A percentile compares a stretch with the other conserved stretches of the same genome.
phyloP scores from a whole-genome alignment of 2,797 vertebrate genomes.

The Micropoecilia bifurca region DNA sequence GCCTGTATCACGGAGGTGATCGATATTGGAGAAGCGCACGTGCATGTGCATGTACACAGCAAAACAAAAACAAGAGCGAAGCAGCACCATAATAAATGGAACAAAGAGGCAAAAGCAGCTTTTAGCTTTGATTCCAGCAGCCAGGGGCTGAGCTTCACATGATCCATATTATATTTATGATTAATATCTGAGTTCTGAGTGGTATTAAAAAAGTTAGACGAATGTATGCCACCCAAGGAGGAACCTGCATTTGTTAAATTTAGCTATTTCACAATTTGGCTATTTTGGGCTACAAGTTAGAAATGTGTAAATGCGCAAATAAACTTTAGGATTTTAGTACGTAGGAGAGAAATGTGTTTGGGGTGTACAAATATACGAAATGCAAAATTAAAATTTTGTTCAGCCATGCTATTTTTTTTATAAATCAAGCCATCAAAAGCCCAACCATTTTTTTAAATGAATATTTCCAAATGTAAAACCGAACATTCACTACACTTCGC shows the following conservation, averaged over 20 bases:
- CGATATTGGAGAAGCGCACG: constrained; percentile 22
- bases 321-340: not conserved
- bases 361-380: not conserved
- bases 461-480: not conserved
- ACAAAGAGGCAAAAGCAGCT: not conserved
- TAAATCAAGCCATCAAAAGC: not conserved
- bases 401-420: not conserved
- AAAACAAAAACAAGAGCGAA: constrained; percentile 63
- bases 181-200: not conserved
- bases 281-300: not conserved
- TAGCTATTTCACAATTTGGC: not conserved
- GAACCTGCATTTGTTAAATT: not conserved
- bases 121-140: not conserved
- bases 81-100: not conserved
- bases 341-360: not conserved
- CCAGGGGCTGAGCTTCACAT: not conserved
- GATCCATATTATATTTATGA: not conserved
- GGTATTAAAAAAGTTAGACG: not conserved
- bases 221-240: not conserved
- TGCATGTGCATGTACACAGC: constrained; percentile 28
- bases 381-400: not conserved
- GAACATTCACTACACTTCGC: not conserved
- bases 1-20: not conserved
- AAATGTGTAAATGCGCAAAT: not conserved
- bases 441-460: not conserved